Percentiles rank a stretch among this genome's conserved stretches.
Conservation (phyloP, 2,113 vertebrate genomes). For the Crypturellus undulatus region DNA sequence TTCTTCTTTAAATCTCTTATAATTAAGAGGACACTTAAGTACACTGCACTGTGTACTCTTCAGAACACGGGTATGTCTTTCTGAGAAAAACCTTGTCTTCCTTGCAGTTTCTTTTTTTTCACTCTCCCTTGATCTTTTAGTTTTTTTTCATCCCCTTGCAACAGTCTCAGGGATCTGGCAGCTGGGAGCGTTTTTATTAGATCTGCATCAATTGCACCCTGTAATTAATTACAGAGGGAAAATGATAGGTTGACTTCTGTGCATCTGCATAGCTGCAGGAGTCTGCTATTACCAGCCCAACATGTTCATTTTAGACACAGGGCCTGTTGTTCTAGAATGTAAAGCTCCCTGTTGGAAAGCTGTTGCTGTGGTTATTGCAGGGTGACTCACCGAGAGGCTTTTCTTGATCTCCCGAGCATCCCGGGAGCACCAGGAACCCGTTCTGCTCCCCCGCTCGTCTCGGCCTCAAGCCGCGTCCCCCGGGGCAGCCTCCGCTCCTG, state of each 20-base stretch:
- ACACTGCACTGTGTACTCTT: not conserved
- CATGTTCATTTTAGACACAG: not conserved
- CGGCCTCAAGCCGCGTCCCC: not conserved
- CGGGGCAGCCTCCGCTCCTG: not conserved
- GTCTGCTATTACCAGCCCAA: slow-evolving; percentile 53
- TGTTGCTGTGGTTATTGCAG: not conserved
- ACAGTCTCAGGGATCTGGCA: slow-evolving; percentile 47
- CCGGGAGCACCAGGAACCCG: not conserved
- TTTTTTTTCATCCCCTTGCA: slow-evolving; percentile 25
- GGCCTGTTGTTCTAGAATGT: not conserved
- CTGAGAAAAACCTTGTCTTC: not conserved
- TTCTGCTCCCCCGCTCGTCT: not conserved
- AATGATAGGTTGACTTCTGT: slow-evolving; percentile 61
- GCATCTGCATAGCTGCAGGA: slow-evolving; percentile 61
- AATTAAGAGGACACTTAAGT: not conserved
- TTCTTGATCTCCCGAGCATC: not conserved
- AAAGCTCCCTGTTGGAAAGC: not conserved
- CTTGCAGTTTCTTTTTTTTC: slow-evolving; percentile 11
- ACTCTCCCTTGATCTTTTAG: slow-evolving; percentile 22
- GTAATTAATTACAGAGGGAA: slow-evolving; percentile 69
- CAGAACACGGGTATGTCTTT: slow-evolving; percentile 18
- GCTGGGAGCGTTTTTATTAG: slow-evolving; percentile 65
- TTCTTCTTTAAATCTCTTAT: not conserved
- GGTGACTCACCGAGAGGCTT: slow-evolving; percentile 4
- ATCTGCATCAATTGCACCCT: slow-evolving; percentile 65